A percentile compares a stretch with the other conserved stretches of the same genome.
These are phyloP conservation scores for Paramormyrops kingsleyae DNA, from an alignment of 2,113 vertebrate species.

Conservation along the genomic window DNA sequence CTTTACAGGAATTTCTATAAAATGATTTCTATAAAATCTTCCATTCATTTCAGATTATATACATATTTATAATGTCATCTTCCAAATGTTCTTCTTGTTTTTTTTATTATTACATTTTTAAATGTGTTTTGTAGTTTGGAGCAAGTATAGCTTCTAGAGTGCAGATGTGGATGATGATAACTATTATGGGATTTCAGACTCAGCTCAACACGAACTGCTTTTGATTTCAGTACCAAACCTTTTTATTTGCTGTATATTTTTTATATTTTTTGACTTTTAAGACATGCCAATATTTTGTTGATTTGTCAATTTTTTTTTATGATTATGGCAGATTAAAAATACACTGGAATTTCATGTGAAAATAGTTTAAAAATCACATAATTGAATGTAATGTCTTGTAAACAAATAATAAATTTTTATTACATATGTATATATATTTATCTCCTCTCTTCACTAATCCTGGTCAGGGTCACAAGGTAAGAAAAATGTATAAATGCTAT, in stretches of 20 bases:
- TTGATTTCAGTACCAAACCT: neutral
- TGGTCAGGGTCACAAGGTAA: neutral
- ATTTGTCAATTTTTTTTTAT: neutral
- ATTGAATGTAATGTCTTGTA: neutral
- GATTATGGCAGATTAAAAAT: neutral
- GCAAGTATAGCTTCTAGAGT: neutral
- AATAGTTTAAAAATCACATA: neutral
- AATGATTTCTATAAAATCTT: neutral
- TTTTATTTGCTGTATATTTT: neutral
- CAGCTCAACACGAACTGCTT: neutral
- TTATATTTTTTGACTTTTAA: neutral
- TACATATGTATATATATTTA: neutral
- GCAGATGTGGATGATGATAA: neutral
- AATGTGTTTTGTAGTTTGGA: neutral
- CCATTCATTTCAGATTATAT: neutral
- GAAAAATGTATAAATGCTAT: neutral
- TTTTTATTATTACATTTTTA: neutral
- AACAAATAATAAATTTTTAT: neutral
- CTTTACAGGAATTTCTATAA: neutral
- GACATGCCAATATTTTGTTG: neutral
- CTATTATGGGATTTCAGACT: neutral
- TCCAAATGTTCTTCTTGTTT: too few relatives aligned
- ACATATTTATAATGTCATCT: neutral
- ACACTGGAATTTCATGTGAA: neutral
- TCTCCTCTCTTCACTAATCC: neutral